Evolutionary conservation across 2,888 invertebrate species (phyloP).

Genomic region (Auanema freiburgensis): DNA sequence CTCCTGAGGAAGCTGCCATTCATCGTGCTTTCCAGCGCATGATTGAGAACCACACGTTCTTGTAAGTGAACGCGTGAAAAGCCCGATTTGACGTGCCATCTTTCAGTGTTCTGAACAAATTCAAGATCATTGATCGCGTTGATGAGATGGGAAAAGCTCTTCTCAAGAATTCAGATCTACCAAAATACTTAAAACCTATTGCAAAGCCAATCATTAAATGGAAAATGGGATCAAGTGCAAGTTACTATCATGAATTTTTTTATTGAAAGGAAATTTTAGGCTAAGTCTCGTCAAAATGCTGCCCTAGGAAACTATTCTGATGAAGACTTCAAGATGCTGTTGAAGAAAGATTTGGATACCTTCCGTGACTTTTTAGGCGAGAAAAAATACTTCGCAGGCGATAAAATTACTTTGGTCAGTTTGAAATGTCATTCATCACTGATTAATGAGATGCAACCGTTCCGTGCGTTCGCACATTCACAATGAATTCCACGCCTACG

Average conservation of each 20-base stretch:
- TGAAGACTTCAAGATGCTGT: conserved; percentile 11
- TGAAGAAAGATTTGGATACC: conserved; percentile 12
- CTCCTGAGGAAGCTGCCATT: conserved; percentile 5
- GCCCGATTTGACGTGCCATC: too few relatives aligned
- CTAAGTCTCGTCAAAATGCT: neutral
- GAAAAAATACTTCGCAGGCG: conserved; percentile 9
- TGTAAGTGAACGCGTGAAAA: too few relatives aligned
- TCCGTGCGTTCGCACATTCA: neutral
- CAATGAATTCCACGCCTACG: neutral
- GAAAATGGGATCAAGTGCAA: neutral
- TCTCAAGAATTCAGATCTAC: too few relatives aligned
- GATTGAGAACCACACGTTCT: conserved; percentile 16
- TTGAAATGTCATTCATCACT: neutral
- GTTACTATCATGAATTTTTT: too few relatives aligned
- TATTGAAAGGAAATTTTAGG: too few relatives aligned
- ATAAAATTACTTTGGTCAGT: conserved; percentile 9
- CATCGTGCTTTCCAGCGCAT: conserved; percentile 9
- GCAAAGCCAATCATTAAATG: too few relatives aligned
- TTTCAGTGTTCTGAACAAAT: conserved; percentile 9
- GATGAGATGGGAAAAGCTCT: too few relatives aligned
- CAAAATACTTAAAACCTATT: too few relatives aligned
- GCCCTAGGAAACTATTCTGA: conserved; percentile 13
- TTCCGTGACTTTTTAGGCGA: conserved; percentile 4
- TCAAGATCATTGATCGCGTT: neutral
- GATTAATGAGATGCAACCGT: too few relatives aligned